Conservation (phyloP, 1,140 invertebrate species). For the Pseudomyrmex cubaensis region DNA sequence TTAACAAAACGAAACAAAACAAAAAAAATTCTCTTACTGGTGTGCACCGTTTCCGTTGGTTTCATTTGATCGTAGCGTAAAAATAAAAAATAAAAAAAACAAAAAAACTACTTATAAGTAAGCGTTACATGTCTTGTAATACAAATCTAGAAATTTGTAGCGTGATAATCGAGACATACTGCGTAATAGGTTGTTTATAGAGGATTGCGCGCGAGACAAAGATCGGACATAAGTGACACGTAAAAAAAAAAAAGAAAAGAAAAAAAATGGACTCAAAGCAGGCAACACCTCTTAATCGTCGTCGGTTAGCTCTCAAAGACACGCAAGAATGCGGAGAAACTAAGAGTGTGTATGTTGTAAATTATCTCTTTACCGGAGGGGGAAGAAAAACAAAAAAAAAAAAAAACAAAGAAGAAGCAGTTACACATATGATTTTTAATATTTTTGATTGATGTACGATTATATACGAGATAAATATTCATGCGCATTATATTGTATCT, state of each 20-base stretch:
- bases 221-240: conserved; percentile 60
- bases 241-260: conserved; percentile 66
- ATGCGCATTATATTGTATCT: conserved; percentile 77
- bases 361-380: conserved; percentile 74
- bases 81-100: conserved; percentile 21
- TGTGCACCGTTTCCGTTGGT: conserved; percentile 53
- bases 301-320: conserved; percentile 74
- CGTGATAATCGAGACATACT: conserved; percentile 68
- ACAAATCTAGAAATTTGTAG: conserved; percentile 78
- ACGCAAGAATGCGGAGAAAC: conserved; percentile 39
- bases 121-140: conserved; percentile 66
- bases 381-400: too few species aligned
- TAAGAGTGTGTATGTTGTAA: conserved; percentile 75
- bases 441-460: conserved; percentile 78
- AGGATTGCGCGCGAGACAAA: conserved; percentile 61
- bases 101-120: conserved; percentile 38
- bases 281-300: conserved; percentile 14
- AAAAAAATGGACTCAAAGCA: conserved; percentile 33
- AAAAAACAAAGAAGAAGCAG: too few species aligned
- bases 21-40: conserved; percentile 23
- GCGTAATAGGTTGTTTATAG: conserved; percentile 74
- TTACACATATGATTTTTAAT: conserved; percentile 75
- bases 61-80: conserved; percentile 50
- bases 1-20: not conserved
- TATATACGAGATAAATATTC: conserved; percentile 69